Base-by-base conservation (phyloP, 2,113 vertebrate genomes). In the Agapornis roseicollis region DNA sequence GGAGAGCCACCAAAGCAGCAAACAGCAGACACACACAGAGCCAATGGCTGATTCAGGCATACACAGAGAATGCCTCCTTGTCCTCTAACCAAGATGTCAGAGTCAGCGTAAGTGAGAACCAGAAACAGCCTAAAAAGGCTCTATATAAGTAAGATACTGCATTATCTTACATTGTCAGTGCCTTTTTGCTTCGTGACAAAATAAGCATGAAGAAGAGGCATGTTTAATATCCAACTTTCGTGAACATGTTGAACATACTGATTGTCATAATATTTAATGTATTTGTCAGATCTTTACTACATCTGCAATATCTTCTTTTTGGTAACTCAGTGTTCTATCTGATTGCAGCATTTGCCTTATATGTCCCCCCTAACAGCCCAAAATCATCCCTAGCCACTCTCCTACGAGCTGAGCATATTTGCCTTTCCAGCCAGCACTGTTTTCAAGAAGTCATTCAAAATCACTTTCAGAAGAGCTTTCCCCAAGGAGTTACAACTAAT, bases 401-500 rank as follows among this genome's bases (percentile, higher is more conserved):
- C 25, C 9, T 69, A 23, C 33, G 41, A 82, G 53, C 33, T 64
- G 23, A 64, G 50, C 42, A 65, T 68, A 81, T 84, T 52, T 88
- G 35, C 39, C 64, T 96, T 91, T 76, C 27, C 39, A 71, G 39
- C 14, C 42, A 68, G 29, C 27, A 7, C 17, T 50, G 27, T 55
- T 90, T 83, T 73, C 90, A 95, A 71, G 39, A 93, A 94, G 47
- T 53, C 50, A 52, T 78, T 90, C 37, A 80, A 77, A 94, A 94
- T 47, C 35, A 68, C 68, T 86, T 88, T 41, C 33, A 74, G 52
- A 84, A 41, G 44, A 50, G 24, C 69, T 28, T 20, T 61, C 85
- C 79, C 76, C 17, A 29, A 74, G 39, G 88, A 95, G 19, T 86
- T 92, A 63, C 29, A 94, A 88, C 71, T 91, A 95, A 95, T 95